phyloP scores from a whole-genome alignment of 2,113 vertebrate genomes.

The Mus musculus region DNA sequence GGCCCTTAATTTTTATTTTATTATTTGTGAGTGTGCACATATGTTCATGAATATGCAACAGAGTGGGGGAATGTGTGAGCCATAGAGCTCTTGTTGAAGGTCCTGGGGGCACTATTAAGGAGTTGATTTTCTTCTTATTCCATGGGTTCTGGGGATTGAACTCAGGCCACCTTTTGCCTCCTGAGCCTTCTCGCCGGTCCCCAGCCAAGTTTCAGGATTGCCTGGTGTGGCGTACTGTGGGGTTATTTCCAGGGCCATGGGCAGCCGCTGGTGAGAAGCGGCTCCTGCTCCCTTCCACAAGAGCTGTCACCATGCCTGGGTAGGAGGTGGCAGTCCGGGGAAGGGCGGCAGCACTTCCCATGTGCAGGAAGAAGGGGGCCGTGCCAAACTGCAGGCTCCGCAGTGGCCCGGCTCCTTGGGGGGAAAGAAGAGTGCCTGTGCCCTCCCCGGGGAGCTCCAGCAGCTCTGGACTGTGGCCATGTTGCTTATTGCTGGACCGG shows the following conservation, averaged over 20 bases:
- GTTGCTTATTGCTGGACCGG: background rate
- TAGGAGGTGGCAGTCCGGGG: background rate
- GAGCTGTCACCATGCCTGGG: background rate
- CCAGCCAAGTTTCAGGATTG: background rate
- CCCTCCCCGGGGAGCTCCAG: too few species aligned
- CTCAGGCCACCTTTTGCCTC: background rate
- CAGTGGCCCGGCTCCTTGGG: too few species aligned
- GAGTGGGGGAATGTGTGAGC: background rate
- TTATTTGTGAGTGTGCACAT: background rate
- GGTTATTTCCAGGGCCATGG: background rate
- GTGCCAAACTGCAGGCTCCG: background rate
- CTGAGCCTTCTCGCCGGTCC: background rate
- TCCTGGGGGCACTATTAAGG: background rate
- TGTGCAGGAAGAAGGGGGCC: background rate
- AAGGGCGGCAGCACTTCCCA: background rate
- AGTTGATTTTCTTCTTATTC: background rate
- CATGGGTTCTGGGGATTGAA: background rate
- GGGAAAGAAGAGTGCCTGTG: background rate
- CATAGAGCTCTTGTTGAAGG: background rate
- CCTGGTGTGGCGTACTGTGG: background rate
- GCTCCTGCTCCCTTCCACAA: background rate
- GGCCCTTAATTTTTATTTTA: background rate
- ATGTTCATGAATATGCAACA: background rate
- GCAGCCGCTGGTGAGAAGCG: background rate
- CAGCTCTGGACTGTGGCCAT: fast-evolving